These are phyloP conservation scores for Parascotia fuliginaria DNA, from an alignment of 2,888 invertebrate species.

Conservation along the genomic window DNA sequence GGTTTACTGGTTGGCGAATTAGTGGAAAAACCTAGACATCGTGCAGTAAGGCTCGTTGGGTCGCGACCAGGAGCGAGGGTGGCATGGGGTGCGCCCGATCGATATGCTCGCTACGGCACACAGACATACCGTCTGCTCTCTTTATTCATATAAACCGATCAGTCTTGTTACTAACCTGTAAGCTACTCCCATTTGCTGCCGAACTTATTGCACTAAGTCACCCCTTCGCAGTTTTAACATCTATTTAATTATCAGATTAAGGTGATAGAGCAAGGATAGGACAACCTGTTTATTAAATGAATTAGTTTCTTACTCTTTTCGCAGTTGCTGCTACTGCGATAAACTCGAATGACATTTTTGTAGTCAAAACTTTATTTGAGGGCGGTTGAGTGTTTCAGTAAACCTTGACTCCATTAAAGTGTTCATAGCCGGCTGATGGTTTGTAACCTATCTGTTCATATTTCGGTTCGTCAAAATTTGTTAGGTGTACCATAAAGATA, in stretches of 20 bases:
- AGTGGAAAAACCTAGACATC: constrained; percentile 61
- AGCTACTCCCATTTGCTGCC: constrained; percentile 5
- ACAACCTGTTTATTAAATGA: constrained; percentile 27
- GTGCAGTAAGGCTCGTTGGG: constrained; percentile 54
- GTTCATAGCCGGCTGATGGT: neutral
- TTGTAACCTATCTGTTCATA: neutral
- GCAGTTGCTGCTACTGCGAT: neutral
- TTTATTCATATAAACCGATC: constrained; percentile 45
- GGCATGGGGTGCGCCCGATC: constrained; percentile 44
- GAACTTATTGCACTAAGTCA: neutral
- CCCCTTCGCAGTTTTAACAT: neutral
- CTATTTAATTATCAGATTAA: constrained; percentile 15
- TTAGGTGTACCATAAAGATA: neutral
- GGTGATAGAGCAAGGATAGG: constrained; percentile 22
- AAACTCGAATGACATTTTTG: neutral
- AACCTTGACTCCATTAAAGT: neutral
- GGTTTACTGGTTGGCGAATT: constrained; percentile 25
- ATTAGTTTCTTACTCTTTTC: constrained; percentile 17
- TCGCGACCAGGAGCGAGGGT: constrained; percentile 28
- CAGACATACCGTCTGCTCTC: constrained; percentile 56
- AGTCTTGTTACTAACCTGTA: constrained; percentile 37
- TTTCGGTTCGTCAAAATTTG: neutral
- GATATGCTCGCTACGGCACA: constrained; percentile 50
- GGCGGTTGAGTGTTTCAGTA: neutral
- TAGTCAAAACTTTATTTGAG: neutral